Evolutionary conservation across 2,797 vertebrate genomes (phyloP).

Genomic region (Notoglanidium macrostoma): DNA sequence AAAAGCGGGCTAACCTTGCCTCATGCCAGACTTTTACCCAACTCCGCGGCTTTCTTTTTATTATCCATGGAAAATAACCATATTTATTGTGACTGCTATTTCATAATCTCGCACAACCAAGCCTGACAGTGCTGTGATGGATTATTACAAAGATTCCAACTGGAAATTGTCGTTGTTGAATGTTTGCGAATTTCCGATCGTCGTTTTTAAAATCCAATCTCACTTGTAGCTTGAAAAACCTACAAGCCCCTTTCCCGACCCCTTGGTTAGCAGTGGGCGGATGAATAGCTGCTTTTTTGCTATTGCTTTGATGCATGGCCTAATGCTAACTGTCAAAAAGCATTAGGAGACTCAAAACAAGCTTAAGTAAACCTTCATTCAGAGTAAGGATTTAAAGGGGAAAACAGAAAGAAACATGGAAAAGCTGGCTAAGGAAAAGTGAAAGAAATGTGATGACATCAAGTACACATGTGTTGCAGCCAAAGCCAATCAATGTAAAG

Average conservation of each 20-base stretch:
- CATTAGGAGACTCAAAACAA: slow-evolving; percentile 20
- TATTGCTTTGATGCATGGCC: slow-evolving; percentile 13
- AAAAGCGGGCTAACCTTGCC: slow-evolving; percentile 26
- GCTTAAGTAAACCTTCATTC: slow-evolving; percentile 47
- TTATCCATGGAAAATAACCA: slow-evolving; percentile 22
- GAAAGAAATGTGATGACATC: slow-evolving; percentile 39
- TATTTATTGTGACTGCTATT: slow-evolving; percentile 49
- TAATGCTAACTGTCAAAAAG: slow-evolving; percentile 25
- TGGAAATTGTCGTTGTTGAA: neutral
- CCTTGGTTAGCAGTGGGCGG: neutral
- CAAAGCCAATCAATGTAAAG: slow-evolving; percentile 53
- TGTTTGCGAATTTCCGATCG: neutral
- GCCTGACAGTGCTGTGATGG: neutral
- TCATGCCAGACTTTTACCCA: slow-evolving; percentile 23
- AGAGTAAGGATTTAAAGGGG: neutral
- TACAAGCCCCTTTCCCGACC: neutral
- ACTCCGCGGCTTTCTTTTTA: slow-evolving; percentile 14
- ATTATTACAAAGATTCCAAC: slow-evolving; percentile 38
- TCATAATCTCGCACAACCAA: slow-evolving; percentile 24
- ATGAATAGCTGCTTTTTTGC: slow-evolving; percentile 24
- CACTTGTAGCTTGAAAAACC: neutral
- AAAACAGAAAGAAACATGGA: slow-evolving; percentile 9
- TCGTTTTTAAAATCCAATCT: neutral
- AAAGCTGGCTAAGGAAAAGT: neutral
- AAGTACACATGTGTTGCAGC: slow-evolving; percentile 14